phyloP scores from a whole-genome alignment of 2,113 vertebrate species.

The Scophthalmus maximus region DNA sequence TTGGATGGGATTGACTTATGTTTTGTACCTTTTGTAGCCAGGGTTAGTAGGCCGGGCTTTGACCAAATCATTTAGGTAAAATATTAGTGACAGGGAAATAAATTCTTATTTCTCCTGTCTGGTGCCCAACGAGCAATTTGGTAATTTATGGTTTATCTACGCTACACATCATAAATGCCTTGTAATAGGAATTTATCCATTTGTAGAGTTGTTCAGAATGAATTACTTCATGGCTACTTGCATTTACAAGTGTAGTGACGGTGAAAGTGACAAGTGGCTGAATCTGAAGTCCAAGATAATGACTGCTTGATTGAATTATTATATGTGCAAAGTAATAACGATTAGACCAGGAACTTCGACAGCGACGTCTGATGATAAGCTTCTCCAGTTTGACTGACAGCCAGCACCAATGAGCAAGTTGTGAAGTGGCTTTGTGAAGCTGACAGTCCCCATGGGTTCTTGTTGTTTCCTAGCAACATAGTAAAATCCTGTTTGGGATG shows the following conservation, averaged over 20 bases:
- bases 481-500: constrained; percentile 7
- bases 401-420: constrained; percentile 17
- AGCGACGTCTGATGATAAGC: constrained; percentile 12
- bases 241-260: background rate
- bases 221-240: background rate
- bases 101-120: too few species aligned
- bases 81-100: too few species aligned
- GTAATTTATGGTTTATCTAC: too few species aligned
- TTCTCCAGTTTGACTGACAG: constrained; percentile 22
- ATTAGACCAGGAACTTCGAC: constrained; percentile 5
- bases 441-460: constrained; percentile 19
- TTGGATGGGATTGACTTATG: too few species aligned
- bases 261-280: background rate
- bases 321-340: background rate
- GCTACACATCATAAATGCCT: background rate
- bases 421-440: constrained; percentile 23
- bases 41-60: too few species aligned
- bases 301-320: constrained; percentile 10
- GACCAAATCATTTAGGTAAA: too few species aligned
- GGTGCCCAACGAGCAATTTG: too few species aligned
- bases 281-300: background rate
- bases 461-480: constrained; percentile 63
- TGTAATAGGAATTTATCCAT: background rate
- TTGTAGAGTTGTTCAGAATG: background rate
- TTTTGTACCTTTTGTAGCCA: too few species aligned